A percentile compares a stretch with the other conserved stretches of the same genome.
These are phyloP conservation scores for Anastatus disparis DNA, from an alignment of 1,140 invertebrate species.

Conservation along the genomic window DNA sequence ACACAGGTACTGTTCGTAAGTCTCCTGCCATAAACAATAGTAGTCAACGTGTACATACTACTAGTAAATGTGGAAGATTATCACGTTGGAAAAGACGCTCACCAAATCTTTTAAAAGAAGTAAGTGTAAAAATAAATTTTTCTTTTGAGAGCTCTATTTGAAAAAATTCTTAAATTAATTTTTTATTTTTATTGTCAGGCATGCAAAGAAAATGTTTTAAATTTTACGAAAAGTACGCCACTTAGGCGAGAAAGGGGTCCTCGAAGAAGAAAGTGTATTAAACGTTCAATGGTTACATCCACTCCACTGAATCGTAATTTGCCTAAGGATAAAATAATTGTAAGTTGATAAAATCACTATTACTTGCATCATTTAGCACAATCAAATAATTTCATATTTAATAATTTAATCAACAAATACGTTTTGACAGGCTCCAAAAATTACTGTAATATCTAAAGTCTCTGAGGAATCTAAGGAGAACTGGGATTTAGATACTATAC, in stretches of 20 bases:
- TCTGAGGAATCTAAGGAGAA: conserved; percentile 65
- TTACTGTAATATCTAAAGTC: conserved; percentile 52
- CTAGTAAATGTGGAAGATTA: conserved; percentile 59
- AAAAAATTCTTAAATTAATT: too few relatives aligned
- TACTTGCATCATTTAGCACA: too few relatives aligned
- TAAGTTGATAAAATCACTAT: conserved; percentile 40
- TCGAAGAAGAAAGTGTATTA: conserved; percentile 63
- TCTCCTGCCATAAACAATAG: conserved; percentile 58
- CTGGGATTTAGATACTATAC: conserved; percentile 56
- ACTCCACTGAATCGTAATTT: conserved; percentile 58
- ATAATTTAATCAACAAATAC: neutral
- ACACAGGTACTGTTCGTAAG: conserved; percentile 57
- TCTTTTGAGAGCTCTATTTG: too few relatives aligned
- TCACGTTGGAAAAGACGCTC: conserved; percentile 62
- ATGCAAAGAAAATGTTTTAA: conserved; percentile 66
- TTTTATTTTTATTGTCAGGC: conserved; percentile 53
- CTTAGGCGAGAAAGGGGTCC: conserved; percentile 58
- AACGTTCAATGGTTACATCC: conserved; percentile 63
- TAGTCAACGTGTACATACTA: conserved; percentile 56
- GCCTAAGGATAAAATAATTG: conserved; percentile 56
- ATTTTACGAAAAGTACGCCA: conserved; percentile 62
- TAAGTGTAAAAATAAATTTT: conserved; percentile 40
- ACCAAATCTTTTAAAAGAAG: conserved; percentile 63
- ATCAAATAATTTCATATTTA: neutral
- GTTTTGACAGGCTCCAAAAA: conserved; percentile 53